Base-by-base conservation (phyloP, 2,113 vertebrate genomes). In the Theristicus caerulescens region DNA sequence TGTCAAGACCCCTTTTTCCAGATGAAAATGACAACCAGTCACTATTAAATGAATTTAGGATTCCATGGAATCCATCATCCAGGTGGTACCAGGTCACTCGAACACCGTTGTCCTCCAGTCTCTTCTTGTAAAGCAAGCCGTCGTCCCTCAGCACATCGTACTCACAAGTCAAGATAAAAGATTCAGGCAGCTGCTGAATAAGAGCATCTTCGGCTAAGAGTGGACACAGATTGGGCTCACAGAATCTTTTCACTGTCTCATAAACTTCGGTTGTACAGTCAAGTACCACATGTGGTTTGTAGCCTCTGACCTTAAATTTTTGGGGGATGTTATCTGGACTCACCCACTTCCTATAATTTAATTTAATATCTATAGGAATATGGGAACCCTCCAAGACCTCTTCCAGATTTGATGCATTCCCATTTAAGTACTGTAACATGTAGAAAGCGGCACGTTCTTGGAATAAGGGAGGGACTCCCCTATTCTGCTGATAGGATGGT, bases 131-230 rank as follows among this genome's bases (percentile, higher is more conserved):
- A 19, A 99, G 84, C 59, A 99, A 94, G 2, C 98, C 98, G 3
- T 99, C 98, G 1, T 99, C 99, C 58, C 98, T 93, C 38, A 99
- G 85, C 52, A 99, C 86, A 0, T 99, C 99, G 3, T 98, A 98
- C 91, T 99, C 98, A 0, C 99, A 99, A 66, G 98, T 99, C 92
- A 99, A 82, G 13, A 99, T 94, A 96, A 98, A 99, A 5, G 99
- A 80, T 51, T 97, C 97, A 0, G 99, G 99, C 47, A 98, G 94
- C 76, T 81, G 98, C 0, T 94, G 74, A 54, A 99, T 3, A 2
- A 98, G 1, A 0, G 79, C 38, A 2, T 99, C 98, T 1, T 98
- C 98, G 0, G 96, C 98, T 14, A 99, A 7, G 66, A 99, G 90
- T 0, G 99, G 99, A 2, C 98, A 98, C 59, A 98, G 95, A 2